Evolutionary conservation across 2,797 vertebrate species (phyloP).

Genomic region (Emys orbicularis): DNA sequence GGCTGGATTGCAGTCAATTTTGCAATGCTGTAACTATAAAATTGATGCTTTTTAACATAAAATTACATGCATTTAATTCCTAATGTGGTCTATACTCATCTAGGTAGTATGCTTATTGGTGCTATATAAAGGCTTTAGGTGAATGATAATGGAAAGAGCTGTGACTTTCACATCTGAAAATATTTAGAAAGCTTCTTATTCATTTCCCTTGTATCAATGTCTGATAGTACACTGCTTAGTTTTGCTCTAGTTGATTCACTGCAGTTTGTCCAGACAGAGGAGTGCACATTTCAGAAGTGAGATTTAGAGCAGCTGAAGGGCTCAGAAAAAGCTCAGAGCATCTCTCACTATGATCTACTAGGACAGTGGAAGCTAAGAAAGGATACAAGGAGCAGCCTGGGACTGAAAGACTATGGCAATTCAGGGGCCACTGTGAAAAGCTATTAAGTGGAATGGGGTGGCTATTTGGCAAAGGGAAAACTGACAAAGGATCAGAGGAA

Average conservation of each 20-base stretch:
- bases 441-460: neutral
- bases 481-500: neutral
- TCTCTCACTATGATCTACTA: neutral
- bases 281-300: neutral
- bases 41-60: neutral
- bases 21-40: neutral
- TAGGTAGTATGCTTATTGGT: neutral
- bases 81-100: neutral
- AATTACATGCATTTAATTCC: fast-evolving
- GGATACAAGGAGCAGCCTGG: neutral
- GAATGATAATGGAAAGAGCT: neutral
- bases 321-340: neutral
- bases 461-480: neutral
- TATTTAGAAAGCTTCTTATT: neutral
- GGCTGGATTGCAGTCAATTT: neutral
- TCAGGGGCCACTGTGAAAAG: neutral
- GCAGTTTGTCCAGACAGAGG: neutral
- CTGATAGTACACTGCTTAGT: neutral
- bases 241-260: neutral
- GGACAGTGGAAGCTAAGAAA: neutral
- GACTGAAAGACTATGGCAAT: conserved; percentile 3
- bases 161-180: neutral
- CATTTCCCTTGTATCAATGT: neutral
- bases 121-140: neutral
- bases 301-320: neutral